phyloP scores from a whole-genome alignment of 2,888 invertebrate genomes.

The Pimpla rufipes region DNA sequence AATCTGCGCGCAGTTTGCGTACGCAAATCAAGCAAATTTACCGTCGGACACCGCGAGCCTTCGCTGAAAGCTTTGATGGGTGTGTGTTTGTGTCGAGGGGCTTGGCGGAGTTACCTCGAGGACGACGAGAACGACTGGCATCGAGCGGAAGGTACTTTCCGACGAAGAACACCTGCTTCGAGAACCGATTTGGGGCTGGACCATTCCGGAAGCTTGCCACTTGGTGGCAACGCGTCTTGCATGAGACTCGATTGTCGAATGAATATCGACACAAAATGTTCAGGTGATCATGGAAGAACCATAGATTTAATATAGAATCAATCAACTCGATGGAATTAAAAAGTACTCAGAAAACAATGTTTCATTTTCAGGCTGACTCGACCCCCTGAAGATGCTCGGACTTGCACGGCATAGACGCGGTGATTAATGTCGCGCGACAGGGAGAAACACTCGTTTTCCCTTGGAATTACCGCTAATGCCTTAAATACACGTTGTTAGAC shows the following conservation, averaged over 20 bases:
- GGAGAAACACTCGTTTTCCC: constrained; percentile 29
- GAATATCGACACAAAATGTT: too few relatives aligned
- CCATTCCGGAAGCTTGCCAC: background rate
- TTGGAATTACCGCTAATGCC: constrained; percentile 61
- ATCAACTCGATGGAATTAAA: too few relatives aligned
- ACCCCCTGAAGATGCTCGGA: too few relatives aligned
- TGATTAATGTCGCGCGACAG: constrained; percentile 52
- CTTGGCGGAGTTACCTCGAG: constrained; percentile 35
- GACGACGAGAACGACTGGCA: constrained; percentile 2
- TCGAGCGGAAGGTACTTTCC: constrained; percentile 25
- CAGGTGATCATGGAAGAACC: too few relatives aligned
- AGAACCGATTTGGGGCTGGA: background rate
- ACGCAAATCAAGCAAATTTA: constrained; percentile 70
- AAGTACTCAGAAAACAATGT: too few relatives aligned
- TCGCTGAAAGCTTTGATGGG: constrained; percentile 62
- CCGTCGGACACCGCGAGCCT: constrained; percentile 53
- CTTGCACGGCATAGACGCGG: constrained; percentile 32
- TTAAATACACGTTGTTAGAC: constrained; percentile 60
- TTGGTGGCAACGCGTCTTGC: too few relatives aligned
- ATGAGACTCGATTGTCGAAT: too few relatives aligned
- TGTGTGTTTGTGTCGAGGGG: constrained; percentile 39
- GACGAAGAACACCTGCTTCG: background rate
- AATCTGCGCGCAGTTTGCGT: constrained; percentile 65
- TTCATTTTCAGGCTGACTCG: too few relatives aligned
- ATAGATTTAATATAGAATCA: too few relatives aligned